A percentile compares a stretch with the other conserved stretches of the same genome.
These are phyloP conservation scores for Isotomurus palustris DNA, from an alignment of 2,888 invertebrate genomes.

Conservation along the genomic window DNA sequence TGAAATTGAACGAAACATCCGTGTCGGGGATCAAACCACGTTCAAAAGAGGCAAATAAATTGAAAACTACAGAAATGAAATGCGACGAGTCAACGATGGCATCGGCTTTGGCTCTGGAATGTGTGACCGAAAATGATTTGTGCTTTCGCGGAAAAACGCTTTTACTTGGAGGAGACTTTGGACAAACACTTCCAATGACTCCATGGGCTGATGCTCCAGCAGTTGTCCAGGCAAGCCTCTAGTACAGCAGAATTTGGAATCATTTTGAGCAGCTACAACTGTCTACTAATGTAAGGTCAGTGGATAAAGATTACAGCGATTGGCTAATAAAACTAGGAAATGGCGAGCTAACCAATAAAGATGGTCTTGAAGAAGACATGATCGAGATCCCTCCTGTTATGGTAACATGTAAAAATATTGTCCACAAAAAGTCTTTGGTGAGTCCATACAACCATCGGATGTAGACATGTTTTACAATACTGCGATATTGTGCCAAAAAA, in stretches of 20 bases:
- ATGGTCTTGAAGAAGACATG: not conserved
- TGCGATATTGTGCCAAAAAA: slow-evolving; percentile 16
- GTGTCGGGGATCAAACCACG: slow-evolving; percentile 13
- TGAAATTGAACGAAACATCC: no score
- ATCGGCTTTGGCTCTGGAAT: slow-evolving; percentile 10
- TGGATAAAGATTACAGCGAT: not conserved
- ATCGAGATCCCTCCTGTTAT: slow-evolving; percentile 9
- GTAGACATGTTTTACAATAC: not conserved
- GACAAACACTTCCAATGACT: slow-evolving; percentile 33
- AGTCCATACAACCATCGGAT: not conserved
- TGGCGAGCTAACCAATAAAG: slow-evolving; percentile 8
- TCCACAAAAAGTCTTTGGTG: slow-evolving; percentile 8
- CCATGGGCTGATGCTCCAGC: slow-evolving; percentile 9
- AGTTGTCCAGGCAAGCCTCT: slow-evolving; percentile 20
- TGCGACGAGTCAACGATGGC: slow-evolving; percentile 23
- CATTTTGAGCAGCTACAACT: slow-evolving; percentile 18
- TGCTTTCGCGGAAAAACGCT: slow-evolving; percentile 34
- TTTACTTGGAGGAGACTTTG: slow-evolving; percentile 36
- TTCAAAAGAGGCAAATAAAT: not conserved
- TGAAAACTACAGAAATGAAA: slow-evolving; percentile 9
- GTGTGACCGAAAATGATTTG: slow-evolving; percentile 6
- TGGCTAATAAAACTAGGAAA: slow-evolving; percentile 20
- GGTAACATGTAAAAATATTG: no score
- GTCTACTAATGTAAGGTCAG: slow-evolving; percentile 24
- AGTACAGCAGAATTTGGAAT: slow-evolving; percentile 18